Evolutionary conservation across 2,113 vertebrate species (phyloP).

Genomic region (Drymodes brunneopygia): DNA sequence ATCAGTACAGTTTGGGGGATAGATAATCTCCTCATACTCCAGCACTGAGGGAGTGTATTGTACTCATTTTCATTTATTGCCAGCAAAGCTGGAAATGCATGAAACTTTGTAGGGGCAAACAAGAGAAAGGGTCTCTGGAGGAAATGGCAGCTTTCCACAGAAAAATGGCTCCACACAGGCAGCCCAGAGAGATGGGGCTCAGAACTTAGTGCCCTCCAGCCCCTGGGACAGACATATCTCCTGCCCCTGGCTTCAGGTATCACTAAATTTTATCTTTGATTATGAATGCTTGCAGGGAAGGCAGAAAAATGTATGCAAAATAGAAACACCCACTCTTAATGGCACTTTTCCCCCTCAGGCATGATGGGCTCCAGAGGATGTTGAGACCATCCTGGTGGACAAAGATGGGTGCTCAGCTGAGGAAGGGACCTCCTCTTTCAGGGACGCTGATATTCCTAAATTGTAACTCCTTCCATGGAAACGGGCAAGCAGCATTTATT

Average conservation of each 20-base stretch:
- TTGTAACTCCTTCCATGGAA: neutral
- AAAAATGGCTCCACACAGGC: neutral
- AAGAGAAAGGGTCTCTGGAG: neutral
- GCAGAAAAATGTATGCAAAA: neutral
- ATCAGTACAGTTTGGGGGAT: neutral
- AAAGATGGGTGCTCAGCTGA: neutral
- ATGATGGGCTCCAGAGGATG: neutral
- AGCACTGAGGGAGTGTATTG: neutral
- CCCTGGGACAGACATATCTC: neutral
- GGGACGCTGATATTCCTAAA: neutral
- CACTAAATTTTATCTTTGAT: neutral
- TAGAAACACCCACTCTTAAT: neutral
- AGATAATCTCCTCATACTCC: neutral
- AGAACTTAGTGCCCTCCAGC: neutral
- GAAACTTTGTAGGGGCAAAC: neutral
- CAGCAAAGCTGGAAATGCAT: neutral
- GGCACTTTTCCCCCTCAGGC: neutral
- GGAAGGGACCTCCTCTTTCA: neutral
- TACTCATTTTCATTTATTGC: neutral
- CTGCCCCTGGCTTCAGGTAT: accelerated
- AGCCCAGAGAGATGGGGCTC: neutral
- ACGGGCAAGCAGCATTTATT: neutral
- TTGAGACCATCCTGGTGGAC: neutral
- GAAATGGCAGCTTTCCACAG: neutral
- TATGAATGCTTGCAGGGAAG: neutral